These are phyloP conservation scores for Pocillopora grandis DNA, from an alignment of 92 coral and sea anemone species.

Conservation along the genomic window DNA sequence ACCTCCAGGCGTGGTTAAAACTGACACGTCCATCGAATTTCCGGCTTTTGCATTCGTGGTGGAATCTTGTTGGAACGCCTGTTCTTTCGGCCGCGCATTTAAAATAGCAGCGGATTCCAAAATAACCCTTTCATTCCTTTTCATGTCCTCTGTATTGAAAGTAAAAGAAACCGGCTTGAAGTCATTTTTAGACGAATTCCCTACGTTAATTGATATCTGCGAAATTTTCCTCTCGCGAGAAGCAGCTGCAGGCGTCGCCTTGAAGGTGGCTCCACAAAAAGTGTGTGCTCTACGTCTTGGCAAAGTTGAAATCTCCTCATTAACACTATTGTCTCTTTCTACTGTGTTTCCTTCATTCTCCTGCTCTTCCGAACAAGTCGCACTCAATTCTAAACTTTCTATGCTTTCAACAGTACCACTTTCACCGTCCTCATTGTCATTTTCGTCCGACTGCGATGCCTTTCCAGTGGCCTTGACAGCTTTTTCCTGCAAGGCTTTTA, in stretches of 20 bases:
- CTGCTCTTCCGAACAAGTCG: neutral
- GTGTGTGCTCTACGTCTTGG: constrained; percentile 28
- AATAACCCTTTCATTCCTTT: neutral
- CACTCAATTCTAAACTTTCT: neutral
- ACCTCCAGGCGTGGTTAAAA: neutral
- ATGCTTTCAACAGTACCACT: neutral
- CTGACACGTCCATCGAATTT: neutral
- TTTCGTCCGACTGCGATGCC: neutral
- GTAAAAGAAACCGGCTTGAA: constrained; percentile 52
- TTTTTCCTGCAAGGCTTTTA: constrained; percentile 37
- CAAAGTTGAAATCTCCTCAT: neutral
- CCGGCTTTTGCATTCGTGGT: neutral
- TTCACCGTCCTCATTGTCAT: neutral
- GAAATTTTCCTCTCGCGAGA: constrained; percentile 10
- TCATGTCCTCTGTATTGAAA: constrained; percentile 20
- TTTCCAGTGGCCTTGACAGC: constrained; percentile 22
- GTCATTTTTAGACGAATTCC: constrained; percentile 4
- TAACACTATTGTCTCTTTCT: neutral
- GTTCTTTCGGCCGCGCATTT: neutral
- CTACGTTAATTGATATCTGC: constrained; percentile 21
- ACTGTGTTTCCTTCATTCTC: neutral
- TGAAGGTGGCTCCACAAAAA: constrained; percentile 7
- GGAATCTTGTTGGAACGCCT: neutral
- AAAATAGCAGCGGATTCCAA: neutral
- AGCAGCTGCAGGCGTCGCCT: neutral